These are phyloP conservation scores for Pan troglodytes DNA, from an alignment of 2,113 vertebrate species.

Conservation along the genomic window NHGRI_mPanTro3-v2.1_pri NC_072408.2:82711501-82712000, in stretches of 20 bases:
- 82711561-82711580: not conserved
- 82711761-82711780: not conserved
- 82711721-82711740: not conserved
- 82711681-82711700: not conserved
- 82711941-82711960: not conserved
- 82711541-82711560: not conserved
- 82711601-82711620: not conserved
- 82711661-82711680: not conserved
- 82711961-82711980: not conserved
- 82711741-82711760: not conserved
- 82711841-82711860: not conserved
- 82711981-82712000: not conserved
- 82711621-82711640: not conserved
- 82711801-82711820: not conserved
- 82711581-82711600: not conserved
- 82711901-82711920: not conserved
- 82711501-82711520: not conserved
- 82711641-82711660: not conserved
- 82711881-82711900: not conserved
- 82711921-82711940: not conserved
- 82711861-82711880: not conserved
- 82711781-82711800: not conserved
- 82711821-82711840: not conserved
- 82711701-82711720: not conserved
- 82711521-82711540: not conserved